Evolutionary conservation across 2,888 invertebrate genomes (phyloP).

Genomic region (Cylindroiulus punctatus): DNA sequence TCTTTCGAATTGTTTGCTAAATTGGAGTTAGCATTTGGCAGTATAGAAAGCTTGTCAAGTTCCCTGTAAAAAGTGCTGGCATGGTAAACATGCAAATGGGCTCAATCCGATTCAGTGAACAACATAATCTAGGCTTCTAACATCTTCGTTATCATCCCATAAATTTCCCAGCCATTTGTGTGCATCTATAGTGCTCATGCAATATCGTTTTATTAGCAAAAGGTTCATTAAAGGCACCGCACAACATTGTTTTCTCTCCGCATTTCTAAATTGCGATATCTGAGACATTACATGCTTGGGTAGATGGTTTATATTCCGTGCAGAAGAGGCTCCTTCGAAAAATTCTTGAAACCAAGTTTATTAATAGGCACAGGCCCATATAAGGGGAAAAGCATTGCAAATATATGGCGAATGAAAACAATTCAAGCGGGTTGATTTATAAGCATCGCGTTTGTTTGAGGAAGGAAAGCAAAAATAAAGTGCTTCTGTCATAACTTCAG

Average conservation of each 20-base stretch:
- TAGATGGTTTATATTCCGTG: neutral
- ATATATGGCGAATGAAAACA: neutral
- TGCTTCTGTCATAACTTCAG: conserved; percentile 1
- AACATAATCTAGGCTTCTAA: neutral
- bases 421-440: conserved; percentile 38
- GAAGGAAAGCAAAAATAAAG: neutral
- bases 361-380: neutral
- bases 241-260: conserved; percentile 21
- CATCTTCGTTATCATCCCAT: conserved; percentile 16
- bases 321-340: neutral
- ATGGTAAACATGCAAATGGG: neutral
- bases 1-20: neutral
- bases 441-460: conserved; percentile 2
- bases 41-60: neutral
- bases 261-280: neutral
- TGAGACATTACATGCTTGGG: neutral
- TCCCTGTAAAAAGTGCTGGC: neutral
- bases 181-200: neutral
- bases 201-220: conserved; percentile 7
- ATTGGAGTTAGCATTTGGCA: neutral
- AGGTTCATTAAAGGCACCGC: neutral
- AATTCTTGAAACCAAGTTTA: conserved; percentile 7
- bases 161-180: neutral
- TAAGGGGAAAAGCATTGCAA: neutral
- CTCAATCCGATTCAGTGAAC: neutral